Base-by-base conservation (phyloP, 2,888 invertebrate genomes). In the Acleris sparsana region DNA sequence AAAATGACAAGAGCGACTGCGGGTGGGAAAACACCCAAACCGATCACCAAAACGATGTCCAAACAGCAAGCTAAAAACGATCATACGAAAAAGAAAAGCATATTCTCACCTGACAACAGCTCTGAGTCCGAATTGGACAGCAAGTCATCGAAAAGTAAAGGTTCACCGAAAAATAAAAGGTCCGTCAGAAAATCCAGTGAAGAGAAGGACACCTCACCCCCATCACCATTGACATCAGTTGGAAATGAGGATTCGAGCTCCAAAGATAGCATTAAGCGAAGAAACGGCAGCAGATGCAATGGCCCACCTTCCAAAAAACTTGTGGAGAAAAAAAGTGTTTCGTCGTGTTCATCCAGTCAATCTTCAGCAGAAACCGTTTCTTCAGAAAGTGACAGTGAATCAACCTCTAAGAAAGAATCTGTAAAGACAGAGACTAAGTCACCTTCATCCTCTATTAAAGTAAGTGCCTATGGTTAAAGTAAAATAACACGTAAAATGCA, bases 41-140 rank as follows among this genome's bases (percentile, higher is more conserved):
- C 86, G 1, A 75, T 82, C 43, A 69, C 73, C 20, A 79, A 84
- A 63, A 73, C 80, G 63, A 66, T 66, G 65, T 56, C 65, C 5
- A 66, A 66, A 66, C 61, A 56, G 59, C 67, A 52, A 39, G 51
- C 49, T 51, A 69, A 63, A 59, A 79, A 64, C 44, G 58, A 67
- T 18, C 56, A 62, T 22, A 59, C 49, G 11, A 96, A 95, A 78
- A 96, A 95, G 82, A 96, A 96, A 80, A 96, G 96, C 77, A 97
- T 97, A 77, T 97, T 97, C 77, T 97, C 97, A 62, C 96, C 97
- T 0, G 96, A 96, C 73, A 96, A 96, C 77, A 90, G 89, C 82
- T 86, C 93, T 67, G 87, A 87, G 80, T 86, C 87, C 57, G 88
- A 89, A 75, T 77, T 89, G 1, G 88, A 94, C 75, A 85, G 92